Percentiles rank a stretch among this genome's conserved stretches.
These are phyloP conservation scores for Coptodon bakossiorum DNA, from an alignment of 2,113 vertebrate species.

Conservation along the genomic window DNA sequence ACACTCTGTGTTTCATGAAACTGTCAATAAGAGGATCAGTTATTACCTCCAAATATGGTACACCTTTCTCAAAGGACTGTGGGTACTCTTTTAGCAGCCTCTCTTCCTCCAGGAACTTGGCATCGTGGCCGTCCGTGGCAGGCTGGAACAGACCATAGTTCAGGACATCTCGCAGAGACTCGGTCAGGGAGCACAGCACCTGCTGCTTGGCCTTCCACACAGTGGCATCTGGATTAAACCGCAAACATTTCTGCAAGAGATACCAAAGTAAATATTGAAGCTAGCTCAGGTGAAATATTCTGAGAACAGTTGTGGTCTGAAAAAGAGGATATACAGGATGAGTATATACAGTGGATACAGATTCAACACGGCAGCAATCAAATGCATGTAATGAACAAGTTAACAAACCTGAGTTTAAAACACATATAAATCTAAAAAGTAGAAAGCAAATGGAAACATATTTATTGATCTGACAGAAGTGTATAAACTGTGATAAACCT, in stretches of 20 bases:
- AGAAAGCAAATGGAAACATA: not conserved
- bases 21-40: not conserved
- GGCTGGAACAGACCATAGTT: constrained; percentile 94
- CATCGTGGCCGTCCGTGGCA: constrained; percentile 85
- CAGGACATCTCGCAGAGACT: constrained; percentile 86
- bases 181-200: constrained; percentile 86
- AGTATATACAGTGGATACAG: not conserved
- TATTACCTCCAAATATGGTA: constrained; percentile 87
- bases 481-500: not conserved
- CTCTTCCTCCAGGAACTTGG: constrained; percentile 92
- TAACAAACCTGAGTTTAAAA: not conserved
- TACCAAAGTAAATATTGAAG: not conserved
- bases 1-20: not conserved
- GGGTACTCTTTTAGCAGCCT: constrained; percentile 85
- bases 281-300: not conserved
- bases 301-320: not conserved
- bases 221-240: constrained; percentile 87
- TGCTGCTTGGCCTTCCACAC: constrained; percentile 94
- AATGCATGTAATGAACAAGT: rapidly evolving
- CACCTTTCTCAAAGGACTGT: constrained; percentile 90
- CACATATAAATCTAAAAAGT: not conserved
- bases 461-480: rapidly evolving
- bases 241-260: constrained; percentile 82
- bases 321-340: not conserved
- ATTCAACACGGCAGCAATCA: not conserved